Evolutionary conservation across 2,797 vertebrate genomes (phyloP), one percentile per base, ranked within the genome.

Genomic region (Epinephelus coioides): DNA sequence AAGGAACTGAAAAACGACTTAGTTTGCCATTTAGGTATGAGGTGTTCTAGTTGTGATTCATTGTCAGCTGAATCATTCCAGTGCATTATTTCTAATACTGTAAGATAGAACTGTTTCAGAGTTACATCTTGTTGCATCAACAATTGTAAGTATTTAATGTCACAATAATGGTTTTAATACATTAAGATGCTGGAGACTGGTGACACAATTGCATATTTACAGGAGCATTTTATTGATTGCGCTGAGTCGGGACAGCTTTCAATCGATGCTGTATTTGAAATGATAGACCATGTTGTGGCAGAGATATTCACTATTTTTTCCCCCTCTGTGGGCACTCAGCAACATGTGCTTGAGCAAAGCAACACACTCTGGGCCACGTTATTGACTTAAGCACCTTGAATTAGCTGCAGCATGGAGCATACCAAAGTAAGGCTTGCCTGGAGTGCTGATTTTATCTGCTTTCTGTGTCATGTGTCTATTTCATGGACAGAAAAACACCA

Each of bases 311-410:
- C 38, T 43, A 2, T 13, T 50, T 44, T 49, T 56, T 25, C 5
- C 7, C 3, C 23, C 23, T 11, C 17, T 62, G 62, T 76, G 23
- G 61, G 34, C 53, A 34, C 59, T 60, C 47, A 66, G 63, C 65
- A 59, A 40, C 69, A 43, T 60, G 5, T 21, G 23, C 47, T 68
- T 51, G 25, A 77, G 57, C 34, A 65, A 65, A 81, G 3, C 5
- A 25, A 23, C 49, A 67, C 75, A 53, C 19, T 63, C 70, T 55
- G 59, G 60, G 43, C 40, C 50, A 27, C 5, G 47, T 70, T 73
- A 82, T 82, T 82, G 82, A 79, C 50, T 71, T 81, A 8, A 67
- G 44, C 10, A 60, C 47, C 10, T 46, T 59, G 34, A 46, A 73
- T 34, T 61, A 53, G 46, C 76, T 70, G 59, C 51, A 59, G 66